Conservation (phyloP, 2,888 invertebrate species). For the Heterodera filipjevi region DNA sequence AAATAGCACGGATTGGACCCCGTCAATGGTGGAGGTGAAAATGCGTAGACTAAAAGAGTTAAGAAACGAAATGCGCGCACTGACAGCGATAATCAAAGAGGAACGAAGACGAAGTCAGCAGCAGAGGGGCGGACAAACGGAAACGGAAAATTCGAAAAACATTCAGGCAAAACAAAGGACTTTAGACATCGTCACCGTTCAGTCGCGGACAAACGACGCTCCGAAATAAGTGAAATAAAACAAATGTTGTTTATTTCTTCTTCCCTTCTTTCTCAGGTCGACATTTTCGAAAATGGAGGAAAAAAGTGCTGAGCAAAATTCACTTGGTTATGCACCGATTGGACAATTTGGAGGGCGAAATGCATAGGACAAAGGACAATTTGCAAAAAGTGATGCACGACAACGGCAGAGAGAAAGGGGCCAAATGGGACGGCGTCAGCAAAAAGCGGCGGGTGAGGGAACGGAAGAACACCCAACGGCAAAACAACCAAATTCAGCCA, state of each 20-base stretch:
- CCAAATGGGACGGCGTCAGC: not conserved
- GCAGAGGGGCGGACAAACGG: not conserved
- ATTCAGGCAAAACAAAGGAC: not conserved
- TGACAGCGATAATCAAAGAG: conserved; percentile 21
- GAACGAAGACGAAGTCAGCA: not conserved
- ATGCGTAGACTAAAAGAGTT: conserved; percentile 26
- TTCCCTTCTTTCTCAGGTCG: conserved; percentile 10
- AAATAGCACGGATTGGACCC: not conserved
- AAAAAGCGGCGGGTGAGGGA: not conserved
- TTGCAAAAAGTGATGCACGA: conserved; percentile 4
- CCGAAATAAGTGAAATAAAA: conserved; percentile 16
- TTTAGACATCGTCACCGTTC: conserved; percentile 9
- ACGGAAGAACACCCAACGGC: not conserved
- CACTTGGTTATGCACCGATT: conserved; percentile 2
- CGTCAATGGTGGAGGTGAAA: conserved; percentile 1
- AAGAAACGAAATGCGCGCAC: conserved; percentile 26
- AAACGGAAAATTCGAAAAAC: not conserved
- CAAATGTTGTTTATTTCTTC: too few relatives aligned
- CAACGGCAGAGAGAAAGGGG: not conserved
- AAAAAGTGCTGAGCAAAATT: conserved; percentile 5
- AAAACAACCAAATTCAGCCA: conserved; percentile 1
- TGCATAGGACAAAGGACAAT: conserved; percentile 12
- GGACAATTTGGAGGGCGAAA: conserved; percentile 12
- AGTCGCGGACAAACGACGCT: conserved; percentile 21
- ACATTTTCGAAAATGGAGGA: conserved; percentile 10